phyloP scores from a whole-genome alignment of 2,888 invertebrate genomes.

The Shargacucullia verbasci region DNA sequence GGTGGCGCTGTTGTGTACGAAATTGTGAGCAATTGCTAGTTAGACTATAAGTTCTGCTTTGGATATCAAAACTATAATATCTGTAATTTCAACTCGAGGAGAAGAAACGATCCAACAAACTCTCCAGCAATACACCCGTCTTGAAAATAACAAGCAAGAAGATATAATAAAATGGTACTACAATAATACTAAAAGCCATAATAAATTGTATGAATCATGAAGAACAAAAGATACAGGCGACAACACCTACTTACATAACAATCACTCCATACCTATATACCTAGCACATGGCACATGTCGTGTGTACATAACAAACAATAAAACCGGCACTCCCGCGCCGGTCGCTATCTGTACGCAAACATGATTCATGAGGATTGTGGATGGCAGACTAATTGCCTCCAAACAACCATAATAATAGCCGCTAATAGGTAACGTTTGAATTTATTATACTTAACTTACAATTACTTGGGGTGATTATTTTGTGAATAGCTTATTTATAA shows the following conservation, averaged over 20 bases:
- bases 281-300: constrained; percentile 16
- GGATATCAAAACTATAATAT: too few relatives aligned
- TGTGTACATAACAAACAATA: constrained; percentile 20
- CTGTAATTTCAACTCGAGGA: too few relatives aligned
- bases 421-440: neutral
- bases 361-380: constrained; percentile 33
- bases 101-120: too few relatives aligned
- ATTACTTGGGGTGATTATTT: neutral
- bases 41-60: too few relatives aligned
- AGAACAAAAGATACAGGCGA: constrained; percentile 23
- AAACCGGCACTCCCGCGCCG: constrained; percentile 28
- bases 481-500: too few relatives aligned
- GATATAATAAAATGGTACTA: too few relatives aligned
- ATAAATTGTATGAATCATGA: constrained; percentile 10
- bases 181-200: too few relatives aligned
- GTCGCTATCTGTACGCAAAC: constrained; percentile 10
- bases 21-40: too few relatives aligned
- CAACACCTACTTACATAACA: constrained; percentile 29
- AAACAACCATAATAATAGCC: constrained; percentile 1
- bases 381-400: constrained; percentile 33
- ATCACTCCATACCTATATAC: neutral
- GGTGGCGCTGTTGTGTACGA: too few relatives aligned
- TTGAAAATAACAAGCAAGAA: too few relatives aligned
- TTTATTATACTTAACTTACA: neutral
- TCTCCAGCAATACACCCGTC: too few relatives aligned